Percentiles rank a stretch among this genome's conserved stretches.
Conservation (phyloP, 64 coral and sea anemone species). For the Acropora tenuis region DNA sequence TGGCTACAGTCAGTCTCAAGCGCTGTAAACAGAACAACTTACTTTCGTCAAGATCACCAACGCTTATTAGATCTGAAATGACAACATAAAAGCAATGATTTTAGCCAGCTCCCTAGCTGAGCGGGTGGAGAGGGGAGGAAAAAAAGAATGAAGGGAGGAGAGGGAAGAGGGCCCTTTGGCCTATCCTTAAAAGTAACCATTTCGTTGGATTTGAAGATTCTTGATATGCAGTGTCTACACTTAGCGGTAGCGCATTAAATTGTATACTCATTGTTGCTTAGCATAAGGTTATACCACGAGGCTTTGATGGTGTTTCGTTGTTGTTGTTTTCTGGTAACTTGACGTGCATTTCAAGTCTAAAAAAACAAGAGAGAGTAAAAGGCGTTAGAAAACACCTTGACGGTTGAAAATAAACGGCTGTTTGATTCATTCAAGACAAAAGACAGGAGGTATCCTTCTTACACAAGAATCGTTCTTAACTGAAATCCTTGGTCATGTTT, state of each 20-base stretch:
- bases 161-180: too few species aligned
- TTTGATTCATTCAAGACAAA: background rate
- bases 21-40: background rate
- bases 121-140: too few species aligned
- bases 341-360: slow-evolving; percentile 31
- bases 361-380: background rate
- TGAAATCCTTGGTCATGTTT: too few species aligned
- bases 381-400: background rate
- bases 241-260: background rate
- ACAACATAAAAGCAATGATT: background rate
- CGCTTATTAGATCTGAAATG: background rate
- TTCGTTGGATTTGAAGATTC: background rate
- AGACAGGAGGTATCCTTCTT: too few species aligned
- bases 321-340: slow-evolving; percentile 37
- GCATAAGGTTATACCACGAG: background rate
- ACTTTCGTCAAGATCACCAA: slow-evolving; percentile 9
- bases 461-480: too few species aligned
- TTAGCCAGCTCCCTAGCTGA: too few species aligned
- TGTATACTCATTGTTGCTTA: background rate
- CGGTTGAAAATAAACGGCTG: background rate
- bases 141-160: too few species aligned
- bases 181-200: background rate
- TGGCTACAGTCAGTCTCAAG: too few species aligned
- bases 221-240: background rate
- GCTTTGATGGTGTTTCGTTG: background rate